Conservation (phyloP, 2,888 invertebrate genomes). For the Phaedon cochleariae region DNA sequence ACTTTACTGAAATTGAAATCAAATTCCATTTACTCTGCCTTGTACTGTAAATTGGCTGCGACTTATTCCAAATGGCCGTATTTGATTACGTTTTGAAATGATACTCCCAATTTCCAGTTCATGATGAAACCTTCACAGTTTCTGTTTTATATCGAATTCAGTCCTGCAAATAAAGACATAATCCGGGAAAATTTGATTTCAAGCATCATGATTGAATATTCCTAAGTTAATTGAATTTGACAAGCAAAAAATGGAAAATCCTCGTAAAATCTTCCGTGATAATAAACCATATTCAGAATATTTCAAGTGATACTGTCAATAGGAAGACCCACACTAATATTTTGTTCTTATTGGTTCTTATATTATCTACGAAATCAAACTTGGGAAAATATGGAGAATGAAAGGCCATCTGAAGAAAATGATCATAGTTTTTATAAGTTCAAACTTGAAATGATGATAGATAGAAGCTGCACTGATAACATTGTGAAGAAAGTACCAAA, state of each 20-base stretch:
- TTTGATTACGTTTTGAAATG: neutral
- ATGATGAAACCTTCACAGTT: neutral
- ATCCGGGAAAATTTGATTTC: neutral
- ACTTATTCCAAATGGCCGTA: neutral
- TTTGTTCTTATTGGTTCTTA: too few relatives aligned
- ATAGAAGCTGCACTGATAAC: too few relatives aligned
- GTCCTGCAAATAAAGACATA: neutral
- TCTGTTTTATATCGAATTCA: neutral
- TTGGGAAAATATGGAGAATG: neutral
- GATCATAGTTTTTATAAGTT: conserved; percentile 8
- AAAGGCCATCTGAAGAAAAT: neutral
- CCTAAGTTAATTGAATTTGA: too few relatives aligned
- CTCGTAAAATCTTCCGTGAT: too few relatives aligned
- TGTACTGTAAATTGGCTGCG: neutral
- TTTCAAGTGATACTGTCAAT: too few relatives aligned
- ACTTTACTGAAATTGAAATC: too few relatives aligned
- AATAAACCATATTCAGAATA: too few relatives aligned
- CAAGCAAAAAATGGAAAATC: too few relatives aligned
- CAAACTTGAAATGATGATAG: too few relatives aligned
- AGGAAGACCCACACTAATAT: too few relatives aligned
- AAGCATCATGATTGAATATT: too few relatives aligned
- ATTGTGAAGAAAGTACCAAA: too few relatives aligned
- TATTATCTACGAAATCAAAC: neutral
- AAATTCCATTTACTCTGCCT: neutral
- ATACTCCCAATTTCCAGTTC: neutral